Conservation (phyloP, 2,113 vertebrate genomes). For the Microtus oregoni region DNA sequence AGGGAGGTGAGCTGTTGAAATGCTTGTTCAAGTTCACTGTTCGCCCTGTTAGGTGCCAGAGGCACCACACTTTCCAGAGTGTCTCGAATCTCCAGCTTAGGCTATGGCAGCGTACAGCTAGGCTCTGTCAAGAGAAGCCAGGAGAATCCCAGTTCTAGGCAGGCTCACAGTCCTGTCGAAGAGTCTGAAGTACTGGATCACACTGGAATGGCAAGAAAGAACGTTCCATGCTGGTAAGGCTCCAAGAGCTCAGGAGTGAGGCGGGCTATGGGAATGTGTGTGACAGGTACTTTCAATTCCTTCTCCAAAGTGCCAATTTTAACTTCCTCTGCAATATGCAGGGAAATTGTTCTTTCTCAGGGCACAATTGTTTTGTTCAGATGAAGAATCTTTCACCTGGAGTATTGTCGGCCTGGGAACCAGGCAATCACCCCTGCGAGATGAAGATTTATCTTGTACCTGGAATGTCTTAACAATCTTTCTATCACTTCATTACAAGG, state of each 20-base stretch:
- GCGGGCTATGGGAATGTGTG: neutral
- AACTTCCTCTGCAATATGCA: conserved; percentile 56
- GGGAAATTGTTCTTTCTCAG: conserved; percentile 77
- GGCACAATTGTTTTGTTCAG: conserved; percentile 68
- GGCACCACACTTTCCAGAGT: neutral
- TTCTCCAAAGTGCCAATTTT: conserved; percentile 70
- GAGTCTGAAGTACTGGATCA: neutral
- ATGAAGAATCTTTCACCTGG: conserved; percentile 49
- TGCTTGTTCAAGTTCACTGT: conserved; percentile 59
- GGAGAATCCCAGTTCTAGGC: neutral
- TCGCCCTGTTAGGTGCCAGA: neutral
- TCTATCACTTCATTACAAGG: conserved; percentile 74
- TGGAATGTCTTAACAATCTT: conserved; percentile 75
- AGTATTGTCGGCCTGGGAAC: conserved; percentile 56
- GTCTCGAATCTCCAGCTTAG: neutral
- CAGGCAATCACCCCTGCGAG: conserved; percentile 43
- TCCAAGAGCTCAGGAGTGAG: neutral
- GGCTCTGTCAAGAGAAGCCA: neutral
- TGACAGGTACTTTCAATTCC: conserved; percentile 60
- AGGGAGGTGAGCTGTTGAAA: conserved; percentile 67
- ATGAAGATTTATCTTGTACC: conserved; percentile 74
- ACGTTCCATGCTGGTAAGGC: neutral
- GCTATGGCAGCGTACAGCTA: neutral
- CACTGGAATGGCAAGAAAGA: neutral
- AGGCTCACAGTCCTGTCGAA: neutral